phyloP scores from a whole-genome alignment of 2,113 vertebrate species.

The Carlito syrichta region DNA sequence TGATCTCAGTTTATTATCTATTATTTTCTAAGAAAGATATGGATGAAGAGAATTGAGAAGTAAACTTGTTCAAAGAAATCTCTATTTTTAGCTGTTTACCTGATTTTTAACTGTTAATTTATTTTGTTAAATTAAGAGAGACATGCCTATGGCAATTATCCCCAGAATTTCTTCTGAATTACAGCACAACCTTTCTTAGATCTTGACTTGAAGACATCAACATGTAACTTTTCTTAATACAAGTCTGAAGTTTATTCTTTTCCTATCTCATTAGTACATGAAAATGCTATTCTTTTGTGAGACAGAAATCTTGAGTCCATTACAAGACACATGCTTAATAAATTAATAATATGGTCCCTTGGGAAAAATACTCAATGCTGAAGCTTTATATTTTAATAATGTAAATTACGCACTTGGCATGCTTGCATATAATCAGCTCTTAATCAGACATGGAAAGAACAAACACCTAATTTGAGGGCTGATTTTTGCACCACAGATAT shows the following conservation, averaged over 20 bases:
- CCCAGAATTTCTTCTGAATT: neutral
- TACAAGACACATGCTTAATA: neutral
- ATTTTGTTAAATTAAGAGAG: neutral
- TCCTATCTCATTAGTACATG: neutral
- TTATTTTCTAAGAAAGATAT: neutral
- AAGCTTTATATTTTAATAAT: neutral
- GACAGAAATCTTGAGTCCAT: neutral
- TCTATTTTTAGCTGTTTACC: neutral
- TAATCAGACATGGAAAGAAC: neutral
- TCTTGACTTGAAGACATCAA: neutral
- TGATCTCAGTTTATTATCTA: neutral
- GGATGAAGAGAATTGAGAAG: neutral
- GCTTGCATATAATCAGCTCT: neutral
- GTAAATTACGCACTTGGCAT: neutral
- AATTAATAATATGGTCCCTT: neutral
- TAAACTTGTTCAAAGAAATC: neutral
- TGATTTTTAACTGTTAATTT: neutral
- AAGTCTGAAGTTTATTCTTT: neutral
- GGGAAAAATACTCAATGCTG: neutral
- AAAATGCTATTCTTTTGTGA: neutral
- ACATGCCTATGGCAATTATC: neutral
- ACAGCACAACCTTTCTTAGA: neutral
- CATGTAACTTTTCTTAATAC: neutral
- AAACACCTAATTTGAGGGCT: neutral
- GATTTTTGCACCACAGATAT: too few species aligned